Conservation (phyloP, 2,888 invertebrate genomes). For the Platycheirus albimanus region DNA sequence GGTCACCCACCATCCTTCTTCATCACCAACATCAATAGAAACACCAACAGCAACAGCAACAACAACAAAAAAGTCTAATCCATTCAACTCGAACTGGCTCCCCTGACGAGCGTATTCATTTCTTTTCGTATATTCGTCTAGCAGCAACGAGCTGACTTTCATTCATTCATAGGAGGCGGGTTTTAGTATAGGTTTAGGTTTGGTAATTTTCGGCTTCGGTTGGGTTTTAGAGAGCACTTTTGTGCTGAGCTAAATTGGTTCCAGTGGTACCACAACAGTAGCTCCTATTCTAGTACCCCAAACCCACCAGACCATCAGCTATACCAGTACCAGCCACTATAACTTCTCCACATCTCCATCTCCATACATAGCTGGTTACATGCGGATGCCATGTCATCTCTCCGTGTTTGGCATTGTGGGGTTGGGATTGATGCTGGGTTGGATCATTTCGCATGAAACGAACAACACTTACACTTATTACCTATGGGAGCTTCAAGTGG, state of each 20-base stretch:
- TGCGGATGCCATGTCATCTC: slow-evolving; percentile 54
- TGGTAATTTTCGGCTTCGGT: slow-evolving; percentile 70
- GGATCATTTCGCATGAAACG: slow-evolving; percentile 71
- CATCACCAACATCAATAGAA: no score
- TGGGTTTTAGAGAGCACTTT: slow-evolving; percentile 67
- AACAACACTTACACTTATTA: slow-evolving; percentile 74
- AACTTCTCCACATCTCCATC: background rate
- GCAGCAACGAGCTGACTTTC: slow-evolving; percentile 16
- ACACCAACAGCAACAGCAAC: no score
- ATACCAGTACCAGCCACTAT: background rate
- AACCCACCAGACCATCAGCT: no score
- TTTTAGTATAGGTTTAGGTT: slow-evolving; percentile 16
- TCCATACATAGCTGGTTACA: slow-evolving; percentile 50
- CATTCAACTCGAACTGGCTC: slow-evolving; percentile 55
- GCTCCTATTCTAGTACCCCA: slow-evolving; percentile 10
- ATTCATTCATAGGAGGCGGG: background rate
- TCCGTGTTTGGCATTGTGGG: slow-evolving; percentile 32
- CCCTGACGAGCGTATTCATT: slow-evolving; percentile 59
- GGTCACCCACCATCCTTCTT: slow-evolving; percentile 9
- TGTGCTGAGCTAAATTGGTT: slow-evolving; percentile 70
- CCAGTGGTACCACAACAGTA: slow-evolving; percentile 51
- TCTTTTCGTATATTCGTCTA: no score
- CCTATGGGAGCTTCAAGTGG: slow-evolving; percentile 68
- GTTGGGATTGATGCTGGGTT: slow-evolving; percentile 52
- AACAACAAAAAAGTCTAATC: slow-evolving; percentile 52